phyloP scores from a whole-genome alignment of 2,113 vertebrate species.

The Heterotis niloticus region DNA sequence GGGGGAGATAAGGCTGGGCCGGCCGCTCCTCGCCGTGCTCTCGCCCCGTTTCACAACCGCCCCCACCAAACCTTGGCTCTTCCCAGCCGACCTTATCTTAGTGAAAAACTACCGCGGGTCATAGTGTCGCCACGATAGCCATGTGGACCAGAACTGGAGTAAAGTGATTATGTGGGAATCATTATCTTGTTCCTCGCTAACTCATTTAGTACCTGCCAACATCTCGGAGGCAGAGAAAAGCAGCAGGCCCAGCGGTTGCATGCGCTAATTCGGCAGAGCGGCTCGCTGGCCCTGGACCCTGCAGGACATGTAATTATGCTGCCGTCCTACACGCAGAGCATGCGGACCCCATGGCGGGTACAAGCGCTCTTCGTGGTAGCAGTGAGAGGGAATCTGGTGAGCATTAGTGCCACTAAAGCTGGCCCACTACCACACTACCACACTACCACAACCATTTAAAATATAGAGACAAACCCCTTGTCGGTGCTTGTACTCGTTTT shows the following conservation, averaged over 20 bases:
- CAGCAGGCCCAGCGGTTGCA: background rate
- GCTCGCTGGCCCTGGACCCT: background rate
- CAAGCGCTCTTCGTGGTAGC: background rate
- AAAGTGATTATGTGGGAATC: conserved; percentile 66
- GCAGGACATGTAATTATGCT: background rate
- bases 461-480: too few relatives aligned
- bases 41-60: conserved; percentile 32
- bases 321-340: background rate
- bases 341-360: too few relatives aligned
- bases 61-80: conserved; percentile 37
- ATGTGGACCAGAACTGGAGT: conserved; percentile 59
- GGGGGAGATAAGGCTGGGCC: conserved; percentile 75
- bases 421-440: too few relatives aligned
- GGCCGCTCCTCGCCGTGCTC: conserved; percentile 53
- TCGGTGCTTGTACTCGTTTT: too few relatives aligned
- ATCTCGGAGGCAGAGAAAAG: conserved; percentile 39
- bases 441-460: too few relatives aligned
- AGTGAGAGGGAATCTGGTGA: background rate
- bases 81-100: conserved; percentile 67
- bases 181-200: conserved; percentile 58
- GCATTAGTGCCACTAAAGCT: background rate
- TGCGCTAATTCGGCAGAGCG: conserved; percentile 1
- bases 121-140: conserved; percentile 62
- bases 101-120: conserved; percentile 75
- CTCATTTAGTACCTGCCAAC: conserved; percentile 67